Evolutionary conservation across 2,888 invertebrate genomes (phyloP), one percentile per base, ranked within the genome.

Genomic region (Poecilobothrus nobilitatus): DNA sequence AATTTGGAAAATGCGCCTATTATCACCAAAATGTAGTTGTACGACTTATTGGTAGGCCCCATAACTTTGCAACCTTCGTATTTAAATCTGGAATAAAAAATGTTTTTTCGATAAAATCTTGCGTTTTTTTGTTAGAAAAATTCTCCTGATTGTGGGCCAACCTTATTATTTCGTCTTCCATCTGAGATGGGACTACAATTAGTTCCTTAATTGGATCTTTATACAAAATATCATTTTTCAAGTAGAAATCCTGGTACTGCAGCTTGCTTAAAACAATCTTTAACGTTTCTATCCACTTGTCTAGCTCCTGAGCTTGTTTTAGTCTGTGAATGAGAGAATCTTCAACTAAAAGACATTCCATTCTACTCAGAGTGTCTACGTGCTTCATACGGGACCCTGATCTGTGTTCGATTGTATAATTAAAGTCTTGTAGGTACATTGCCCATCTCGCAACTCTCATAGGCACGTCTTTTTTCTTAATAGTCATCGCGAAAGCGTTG

Each of bases 61-160:
- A n/a, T n/a, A n/a, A n/a, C n/a, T 65, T 66, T n/a, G 67, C 67
- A 15, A 70, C 67, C 74, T 63, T 69, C 7, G 20, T 62, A 2
- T 65, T n/a, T 18, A 34, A 65, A 1, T 62, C 65, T 1, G 63
- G 66, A 12, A 71, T 66, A 20, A 53, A 71, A 63, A 65, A 70
- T 20, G 67, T 18, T 44, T 63, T 44, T 0, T 20, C 8, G 20
- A 70, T 20, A 10, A 67, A n/a, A 5, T 70, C 63, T 37, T 21
- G 15, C 0, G 68, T 69, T 66, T 68, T 68, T 33, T 44, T 53
- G 1, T 63, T 21, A 20, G 65, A 66, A n/a, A 71, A 70, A 66
- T 71, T 69, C 12, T 70, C 69, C 61, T 68, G 67, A 27, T 70
- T 33, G 20, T 70, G 70, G 15, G 34, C 44, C 12, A 34, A 22